These are phyloP conservation scores for Pachyrhynchus sulphureomaculatus DNA, from an alignment of 1,140 invertebrate species.

Conservation along the genomic window DNA sequence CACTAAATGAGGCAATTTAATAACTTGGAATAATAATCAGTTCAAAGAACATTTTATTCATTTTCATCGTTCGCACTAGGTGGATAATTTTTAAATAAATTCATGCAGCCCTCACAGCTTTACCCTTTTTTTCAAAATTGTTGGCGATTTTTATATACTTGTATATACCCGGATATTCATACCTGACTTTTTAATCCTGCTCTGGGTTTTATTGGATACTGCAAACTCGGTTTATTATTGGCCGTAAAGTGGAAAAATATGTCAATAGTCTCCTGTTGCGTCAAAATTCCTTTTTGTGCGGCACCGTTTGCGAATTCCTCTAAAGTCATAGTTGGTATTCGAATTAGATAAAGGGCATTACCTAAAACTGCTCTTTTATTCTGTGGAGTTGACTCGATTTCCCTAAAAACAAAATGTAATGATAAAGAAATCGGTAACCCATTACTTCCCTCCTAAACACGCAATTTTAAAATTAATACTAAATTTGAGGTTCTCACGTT, in stretches of 20 bases:
- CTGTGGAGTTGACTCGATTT: conserved; percentile 71
- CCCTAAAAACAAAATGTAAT: conserved; percentile 50
- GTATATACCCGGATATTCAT: too few relatives aligned
- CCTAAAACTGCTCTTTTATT: conserved; percentile 75
- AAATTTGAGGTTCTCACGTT: too few relatives aligned
- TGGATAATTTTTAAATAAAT: too few relatives aligned
- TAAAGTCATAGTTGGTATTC: conserved; percentile 86
- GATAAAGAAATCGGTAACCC: too few relatives aligned
- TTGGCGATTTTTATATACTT: too few relatives aligned
- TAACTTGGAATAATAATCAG: too few relatives aligned
- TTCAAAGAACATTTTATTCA: too few relatives aligned
- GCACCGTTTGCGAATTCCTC: conserved; percentile 91
- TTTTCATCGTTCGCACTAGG: too few relatives aligned
- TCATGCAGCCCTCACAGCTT: too few relatives aligned
- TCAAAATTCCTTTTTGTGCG: conserved; percentile 84
- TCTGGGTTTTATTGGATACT: conserved; percentile 78
- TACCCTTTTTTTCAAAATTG: too few relatives aligned
- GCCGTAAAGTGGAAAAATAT: conserved; percentile 90
- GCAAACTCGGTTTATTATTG: conserved; percentile 75
- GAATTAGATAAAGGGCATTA: conserved; percentile 78
- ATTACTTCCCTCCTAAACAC: not conserved
- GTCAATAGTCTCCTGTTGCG: conserved; percentile 87
- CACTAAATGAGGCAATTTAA: too few relatives aligned
- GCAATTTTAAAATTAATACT: not conserved
- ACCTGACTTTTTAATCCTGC: conserved; percentile 87